These are phyloP conservation scores for Eudasyphora cyanicolor DNA, from an alignment of 2,888 invertebrate genomes.

Conservation along the genomic window DNA sequence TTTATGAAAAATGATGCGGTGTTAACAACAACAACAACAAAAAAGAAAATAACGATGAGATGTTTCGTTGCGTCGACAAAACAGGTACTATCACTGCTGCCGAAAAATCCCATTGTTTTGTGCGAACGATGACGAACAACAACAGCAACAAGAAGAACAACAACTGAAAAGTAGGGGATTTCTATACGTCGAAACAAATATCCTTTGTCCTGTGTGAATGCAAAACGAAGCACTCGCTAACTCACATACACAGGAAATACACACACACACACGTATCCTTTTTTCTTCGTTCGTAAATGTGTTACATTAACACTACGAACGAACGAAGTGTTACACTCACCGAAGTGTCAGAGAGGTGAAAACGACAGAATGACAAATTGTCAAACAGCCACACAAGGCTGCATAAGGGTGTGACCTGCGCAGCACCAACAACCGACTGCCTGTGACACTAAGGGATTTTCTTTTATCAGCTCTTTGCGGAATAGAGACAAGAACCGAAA, in stretches of 20 bases:
- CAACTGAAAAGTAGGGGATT: constrained; percentile 24
- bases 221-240: neutral
- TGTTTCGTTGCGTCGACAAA: constrained; percentile 13
- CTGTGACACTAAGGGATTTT: constrained; percentile 19
- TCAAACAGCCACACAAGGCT: constrained; percentile 32
- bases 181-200: constrained; percentile 25
- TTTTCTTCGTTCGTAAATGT: constrained; percentile 32
- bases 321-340: constrained; percentile 9
- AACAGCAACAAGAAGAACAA: constrained; percentile 25
- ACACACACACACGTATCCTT: constrained; percentile 11
- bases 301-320: constrained; percentile 32
- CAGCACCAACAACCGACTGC: constrained; percentile 48
- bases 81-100: constrained; percentile 24
- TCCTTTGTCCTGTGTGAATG: constrained; percentile 11
- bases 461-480: neutral
- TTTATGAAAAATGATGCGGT: constrained; percentile 50
- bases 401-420: constrained; percentile 50
- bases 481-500: constrained; percentile 44
- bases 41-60: constrained; percentile 33
- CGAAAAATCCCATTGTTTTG: constrained; percentile 58
- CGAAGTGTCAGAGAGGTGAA: neutral
- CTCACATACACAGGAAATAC: neutral
- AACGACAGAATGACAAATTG: neutral
- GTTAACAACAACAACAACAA: too few species aligned
- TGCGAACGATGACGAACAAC: neutral